These are phyloP conservation scores for Cerastis leucographa DNA, from an alignment of 2,888 invertebrate species.

Conservation along the genomic window DNA sequence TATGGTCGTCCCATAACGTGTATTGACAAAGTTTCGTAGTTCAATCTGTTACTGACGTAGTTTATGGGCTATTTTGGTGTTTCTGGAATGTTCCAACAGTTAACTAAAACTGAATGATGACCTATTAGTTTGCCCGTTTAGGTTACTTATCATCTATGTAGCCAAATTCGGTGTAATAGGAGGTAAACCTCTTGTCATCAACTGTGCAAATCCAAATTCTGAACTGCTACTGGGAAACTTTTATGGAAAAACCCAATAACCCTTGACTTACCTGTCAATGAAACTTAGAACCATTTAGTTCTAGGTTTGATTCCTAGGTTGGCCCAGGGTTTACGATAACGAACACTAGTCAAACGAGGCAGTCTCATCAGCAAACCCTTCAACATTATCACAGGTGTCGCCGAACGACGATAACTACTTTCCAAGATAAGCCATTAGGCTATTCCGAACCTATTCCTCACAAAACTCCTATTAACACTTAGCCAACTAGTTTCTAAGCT, in stretches of 20 bases:
- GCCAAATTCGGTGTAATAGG: background rate
- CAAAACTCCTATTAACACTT: slow-evolving; percentile 35
- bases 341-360: background rate
- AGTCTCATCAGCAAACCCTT: background rate
- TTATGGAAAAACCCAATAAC: background rate
- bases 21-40: slow-evolving; percentile 17
- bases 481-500: slow-evolving; percentile 35
- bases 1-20: background rate
- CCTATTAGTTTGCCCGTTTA: background rate
- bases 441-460: slow-evolving; percentile 9
- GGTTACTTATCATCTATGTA: background rate
- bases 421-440: background rate
- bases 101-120: slow-evolving; percentile 7
- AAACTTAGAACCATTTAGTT: background rate
- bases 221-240: background rate
- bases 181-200: background rate
- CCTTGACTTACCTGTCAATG: background rate
- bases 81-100: background rate
- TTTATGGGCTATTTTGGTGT: background rate
- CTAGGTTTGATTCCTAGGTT: background rate
- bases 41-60: slow-evolving; percentile 1
- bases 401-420: background rate
- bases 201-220: background rate
- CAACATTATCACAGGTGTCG: slow-evolving; percentile 3
- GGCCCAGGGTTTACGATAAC: background rate